These are phyloP conservation scores for Microctonus hyperodae DNA, from an alignment of 2,888 invertebrate genomes.

Conservation along the genomic window DNA sequence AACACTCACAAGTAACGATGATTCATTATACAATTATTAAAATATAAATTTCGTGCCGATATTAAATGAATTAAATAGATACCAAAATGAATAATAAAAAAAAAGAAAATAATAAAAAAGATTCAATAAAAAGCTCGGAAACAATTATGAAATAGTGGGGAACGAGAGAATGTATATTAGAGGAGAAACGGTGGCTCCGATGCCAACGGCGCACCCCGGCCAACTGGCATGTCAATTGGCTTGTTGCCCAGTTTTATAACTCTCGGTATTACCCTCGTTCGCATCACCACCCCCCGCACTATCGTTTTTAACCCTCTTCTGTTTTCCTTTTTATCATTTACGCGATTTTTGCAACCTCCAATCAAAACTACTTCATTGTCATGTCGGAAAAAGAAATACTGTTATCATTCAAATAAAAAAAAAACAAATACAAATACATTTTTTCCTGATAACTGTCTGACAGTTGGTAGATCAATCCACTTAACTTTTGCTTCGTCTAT, in stretches of 20 bases:
- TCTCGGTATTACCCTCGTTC: constrained; percentile 48
- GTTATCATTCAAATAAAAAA: too few species aligned
- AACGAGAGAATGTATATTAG: background rate
- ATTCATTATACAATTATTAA: constrained; percentile 50
- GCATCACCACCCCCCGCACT: constrained; percentile 34
- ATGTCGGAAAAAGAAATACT: background rate
- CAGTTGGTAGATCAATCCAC: background rate
- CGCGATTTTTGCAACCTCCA: constrained; percentile 7
- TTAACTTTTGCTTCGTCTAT: background rate
- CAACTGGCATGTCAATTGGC: constrained; percentile 63
- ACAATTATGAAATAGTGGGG: constrained; percentile 1
- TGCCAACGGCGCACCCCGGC: constrained; percentile 58
- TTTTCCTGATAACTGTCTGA: background rate
- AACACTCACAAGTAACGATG: constrained; percentile 55
- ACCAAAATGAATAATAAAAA: background rate
- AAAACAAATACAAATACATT: background rate
- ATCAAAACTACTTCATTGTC: background rate
- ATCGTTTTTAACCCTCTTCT: constrained; percentile 24
- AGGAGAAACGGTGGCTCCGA: constrained; percentile 47
- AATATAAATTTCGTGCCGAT: constrained; percentile 45
- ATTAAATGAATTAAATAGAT: background rate
- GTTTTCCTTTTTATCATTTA: constrained; percentile 30
- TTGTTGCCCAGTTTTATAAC: constrained; percentile 63
- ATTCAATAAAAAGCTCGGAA: constrained; percentile 15
- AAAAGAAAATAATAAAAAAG: constrained; percentile 6